phyloP scores from a whole-genome alignment of 2,888 invertebrate genomes.

The Drosophila nr. medialis region DNA sequence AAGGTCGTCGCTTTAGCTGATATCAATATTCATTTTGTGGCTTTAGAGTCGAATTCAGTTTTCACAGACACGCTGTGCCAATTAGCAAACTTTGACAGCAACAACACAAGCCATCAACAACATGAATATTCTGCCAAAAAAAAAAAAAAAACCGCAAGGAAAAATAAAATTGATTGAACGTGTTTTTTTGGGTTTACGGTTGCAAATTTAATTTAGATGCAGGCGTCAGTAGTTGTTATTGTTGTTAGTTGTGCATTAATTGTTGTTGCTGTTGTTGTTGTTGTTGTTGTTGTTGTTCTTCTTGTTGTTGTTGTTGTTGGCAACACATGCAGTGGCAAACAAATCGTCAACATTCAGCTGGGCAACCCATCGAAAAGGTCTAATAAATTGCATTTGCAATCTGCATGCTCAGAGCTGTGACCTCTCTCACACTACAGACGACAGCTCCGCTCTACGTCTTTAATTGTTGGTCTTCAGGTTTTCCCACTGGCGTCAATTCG shows the following conservation, averaged over 20 bases:
- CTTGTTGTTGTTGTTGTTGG: constrained; percentile 17
- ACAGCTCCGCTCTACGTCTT: background rate
- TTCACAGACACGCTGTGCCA: constrained; percentile 49
- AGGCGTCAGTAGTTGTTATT: constrained; percentile 33
- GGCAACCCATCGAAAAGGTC: constrained; percentile 38
- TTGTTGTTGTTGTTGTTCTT: too few relatives aligned
- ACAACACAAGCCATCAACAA: constrained; percentile 15
- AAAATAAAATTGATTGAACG: constrained; percentile 45
- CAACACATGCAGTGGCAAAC: constrained; percentile 20
- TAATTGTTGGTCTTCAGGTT: constrained; percentile 28
- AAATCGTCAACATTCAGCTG: constrained; percentile 25
- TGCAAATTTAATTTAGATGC: constrained; percentile 68
- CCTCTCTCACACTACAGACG: constrained; percentile 10
- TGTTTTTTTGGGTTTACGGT: constrained; percentile 45
- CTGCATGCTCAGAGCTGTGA: constrained; percentile 42
- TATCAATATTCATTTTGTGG: constrained; percentile 24
- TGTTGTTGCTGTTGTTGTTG: constrained; percentile 1
- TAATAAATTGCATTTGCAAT: constrained; percentile 70
- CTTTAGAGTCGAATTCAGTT: constrained; percentile 26
- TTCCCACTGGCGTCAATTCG: constrained; percentile 7
- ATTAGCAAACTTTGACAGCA: constrained; percentile 67
- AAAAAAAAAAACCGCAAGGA: constrained; percentile 4
- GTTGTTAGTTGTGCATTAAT: constrained; percentile 27
- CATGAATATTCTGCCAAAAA: constrained; percentile 63
- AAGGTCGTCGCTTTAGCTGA: background rate